Evolutionary conservation across 37 sponge, comb jelly and placozoan species (phyloP).

Genomic region (Haliclona indistincta): DNA sequence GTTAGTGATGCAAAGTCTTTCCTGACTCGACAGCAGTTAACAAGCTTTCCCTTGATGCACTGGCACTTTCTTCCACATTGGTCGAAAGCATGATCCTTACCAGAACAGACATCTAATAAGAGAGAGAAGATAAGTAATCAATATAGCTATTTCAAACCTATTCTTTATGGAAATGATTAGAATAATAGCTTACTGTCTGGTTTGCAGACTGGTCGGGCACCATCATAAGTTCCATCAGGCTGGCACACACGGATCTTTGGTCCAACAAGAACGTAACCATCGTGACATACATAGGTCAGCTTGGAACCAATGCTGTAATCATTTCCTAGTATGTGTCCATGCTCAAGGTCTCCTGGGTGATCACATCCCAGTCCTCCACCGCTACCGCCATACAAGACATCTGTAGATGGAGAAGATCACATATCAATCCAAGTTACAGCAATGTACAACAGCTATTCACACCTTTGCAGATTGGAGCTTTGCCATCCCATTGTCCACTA

Average conservation of each 20-base stretch:
- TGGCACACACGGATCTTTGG: conserved; percentile 1
- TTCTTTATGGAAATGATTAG: too few relatives aligned
- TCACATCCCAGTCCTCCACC: too few relatives aligned
- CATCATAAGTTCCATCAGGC: conserved; percentile 13
- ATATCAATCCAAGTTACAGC: too few relatives aligned
- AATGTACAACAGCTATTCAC: conserved; percentile 1
- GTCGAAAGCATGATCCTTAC: conserved; percentile 19
- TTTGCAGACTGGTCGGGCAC: neutral
- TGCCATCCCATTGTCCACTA: conserved; percentile 26
- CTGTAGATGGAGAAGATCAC: too few relatives aligned
- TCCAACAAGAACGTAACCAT: conserved; percentile 15
- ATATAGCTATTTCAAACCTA: too few relatives aligned
- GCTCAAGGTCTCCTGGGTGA: too few relatives aligned
- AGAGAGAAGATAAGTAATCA: neutral
- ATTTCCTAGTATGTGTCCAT: too few relatives aligned
- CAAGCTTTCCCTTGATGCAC: conserved; percentile 4
- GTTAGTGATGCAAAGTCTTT: conserved; percentile 22
- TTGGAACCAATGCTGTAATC: conserved; percentile 9
- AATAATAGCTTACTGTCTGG: too few relatives aligned
- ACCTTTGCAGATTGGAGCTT: conserved; percentile 13
- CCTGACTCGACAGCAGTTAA: conserved; percentile 32
- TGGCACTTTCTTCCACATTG: conserved; percentile 32
- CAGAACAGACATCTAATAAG: conserved; percentile 11
- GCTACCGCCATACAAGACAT: too few relatives aligned
- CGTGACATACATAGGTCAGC: conserved; percentile 23